These are phyloP conservation scores for Dicyrtoma fusca DNA, from an alignment of 2,888 invertebrate species.

Conservation along the genomic window DNA sequence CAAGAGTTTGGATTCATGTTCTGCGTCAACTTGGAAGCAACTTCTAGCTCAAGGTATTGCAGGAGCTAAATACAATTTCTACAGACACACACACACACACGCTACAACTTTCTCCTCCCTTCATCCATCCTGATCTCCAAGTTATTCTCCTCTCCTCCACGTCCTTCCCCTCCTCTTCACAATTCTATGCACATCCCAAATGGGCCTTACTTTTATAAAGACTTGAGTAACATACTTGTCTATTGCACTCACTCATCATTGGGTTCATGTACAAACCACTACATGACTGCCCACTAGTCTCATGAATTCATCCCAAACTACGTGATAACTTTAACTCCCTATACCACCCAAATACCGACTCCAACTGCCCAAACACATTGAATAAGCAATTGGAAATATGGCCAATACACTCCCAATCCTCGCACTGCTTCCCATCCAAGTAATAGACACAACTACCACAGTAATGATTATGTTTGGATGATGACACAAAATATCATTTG, in stretches of 20 bases:
- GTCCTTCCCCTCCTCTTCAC: neutral
- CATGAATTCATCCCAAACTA: constrained; percentile 11
- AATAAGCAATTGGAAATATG: too few species aligned
- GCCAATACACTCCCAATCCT: too few species aligned
- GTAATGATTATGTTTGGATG: constrained; percentile 4
- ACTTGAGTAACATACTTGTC: neutral
- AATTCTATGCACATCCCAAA: neutral
- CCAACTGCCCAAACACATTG: too few species aligned
- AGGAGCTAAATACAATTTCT: neutral
- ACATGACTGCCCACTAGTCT: neutral
- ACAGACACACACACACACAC: neutral
- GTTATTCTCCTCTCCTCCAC: neutral
- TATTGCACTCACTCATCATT: neutral
- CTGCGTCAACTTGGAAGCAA: too few species aligned
- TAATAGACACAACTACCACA: constrained; percentile 1
- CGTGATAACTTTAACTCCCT: constrained; percentile 12
- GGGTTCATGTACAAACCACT: too few species aligned
- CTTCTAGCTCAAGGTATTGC: too few species aligned
- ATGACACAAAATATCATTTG: neutral
- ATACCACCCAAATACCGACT: neutral
- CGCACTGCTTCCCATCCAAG: too few species aligned
- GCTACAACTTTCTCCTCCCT: neutral
- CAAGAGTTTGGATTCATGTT: too few species aligned
- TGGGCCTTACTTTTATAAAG: constrained; percentile 10
- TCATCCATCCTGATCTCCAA: neutral